phyloP scores from a whole-genome alignment of 2,797 vertebrate genomes.

The Helicolenus hilgendorfi region DNA sequence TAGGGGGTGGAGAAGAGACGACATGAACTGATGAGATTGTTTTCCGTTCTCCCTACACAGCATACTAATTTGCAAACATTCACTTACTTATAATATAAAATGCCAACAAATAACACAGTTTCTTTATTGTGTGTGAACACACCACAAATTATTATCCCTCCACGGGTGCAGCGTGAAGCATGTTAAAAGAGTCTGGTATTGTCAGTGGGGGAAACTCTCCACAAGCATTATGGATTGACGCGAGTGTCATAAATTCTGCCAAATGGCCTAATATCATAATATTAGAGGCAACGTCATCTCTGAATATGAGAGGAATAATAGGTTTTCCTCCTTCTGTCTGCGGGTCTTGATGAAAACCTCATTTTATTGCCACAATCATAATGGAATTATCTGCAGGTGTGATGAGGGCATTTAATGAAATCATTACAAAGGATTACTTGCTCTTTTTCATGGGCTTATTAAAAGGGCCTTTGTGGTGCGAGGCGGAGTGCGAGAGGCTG shows the following conservation, averaged over 20 bases:
- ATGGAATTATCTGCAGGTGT: constrained; percentile 92
- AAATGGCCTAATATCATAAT: constrained; percentile 79
- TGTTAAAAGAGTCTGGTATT: constrained; percentile 11
- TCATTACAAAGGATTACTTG: constrained; percentile 90
- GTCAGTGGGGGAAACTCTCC: constrained; percentile 43
- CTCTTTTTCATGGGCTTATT: constrained; percentile 85
- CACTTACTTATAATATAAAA: background rate
- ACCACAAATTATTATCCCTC: background rate
- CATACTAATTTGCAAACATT: background rate
- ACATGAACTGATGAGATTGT: background rate
- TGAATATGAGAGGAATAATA: constrained; percentile 86
- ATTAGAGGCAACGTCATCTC: constrained; percentile 75
- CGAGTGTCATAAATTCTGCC: constrained; percentile 75
- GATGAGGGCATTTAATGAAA: constrained; percentile 90
- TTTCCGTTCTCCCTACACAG: background rate
- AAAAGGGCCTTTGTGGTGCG: constrained; percentile 79
- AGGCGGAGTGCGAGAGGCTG: constrained; percentile 54
- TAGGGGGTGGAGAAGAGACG: background rate
- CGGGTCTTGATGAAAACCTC: constrained; percentile 88
- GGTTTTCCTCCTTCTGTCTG: constrained; percentile 85
- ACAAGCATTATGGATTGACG: constrained; percentile 50
- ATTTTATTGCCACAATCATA: constrained; percentile 91
- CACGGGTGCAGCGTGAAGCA: background rate
- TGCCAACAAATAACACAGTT: background rate
- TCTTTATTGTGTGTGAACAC: constrained; percentile 10